Percentiles rank a stretch among this genome's conserved stretches.
phyloP scores from a whole-genome alignment of 2,888 invertebrate species.

The Mylabris sibirica region DNA sequence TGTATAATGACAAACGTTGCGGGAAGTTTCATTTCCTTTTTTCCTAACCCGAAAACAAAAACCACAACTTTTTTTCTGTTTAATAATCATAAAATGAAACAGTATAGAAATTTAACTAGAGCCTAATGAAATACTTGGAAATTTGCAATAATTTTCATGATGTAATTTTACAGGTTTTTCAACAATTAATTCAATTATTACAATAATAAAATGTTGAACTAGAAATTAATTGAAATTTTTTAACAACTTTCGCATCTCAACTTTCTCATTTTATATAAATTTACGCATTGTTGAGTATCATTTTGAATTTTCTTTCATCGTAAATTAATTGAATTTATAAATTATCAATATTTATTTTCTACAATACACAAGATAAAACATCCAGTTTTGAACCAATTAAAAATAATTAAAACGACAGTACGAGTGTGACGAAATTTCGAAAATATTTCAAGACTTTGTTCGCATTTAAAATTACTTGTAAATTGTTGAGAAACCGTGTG shows the following conservation, averaged over 20 bases:
- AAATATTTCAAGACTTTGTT: slow-evolving; percentile 1
- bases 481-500: slow-evolving; percentile 11
- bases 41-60: slow-evolving; percentile 9
- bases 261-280: neutral
- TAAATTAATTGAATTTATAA: too few species aligned
- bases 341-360: too few species aligned
- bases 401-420: neutral
- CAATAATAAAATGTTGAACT: neutral
- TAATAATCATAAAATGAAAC: slow-evolving; percentile 10
- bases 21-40: slow-evolving; percentile 27
- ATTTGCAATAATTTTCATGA: slow-evolving; percentile 3
- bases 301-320: neutral
- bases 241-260: neutral
- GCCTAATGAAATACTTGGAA: slow-evolving; percentile 11
- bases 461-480: slow-evolving; percentile 5
- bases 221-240: neutral
- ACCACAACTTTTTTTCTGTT: slow-evolving; percentile 10
- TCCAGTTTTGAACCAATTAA: neutral
- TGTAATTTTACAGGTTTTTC: neutral
- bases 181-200: neutral
- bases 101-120: slow-evolving; percentile 6
- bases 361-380: too few species aligned
- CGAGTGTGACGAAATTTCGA: slow-evolving; percentile 10
- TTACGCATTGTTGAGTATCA: neutral
- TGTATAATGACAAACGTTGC: slow-evolving; percentile 23